Evolutionary conservation across 30 jellyfish, hydroid and myxozoan genomes (phyloP).

Genomic region (Aurelia coerulea): DNA sequence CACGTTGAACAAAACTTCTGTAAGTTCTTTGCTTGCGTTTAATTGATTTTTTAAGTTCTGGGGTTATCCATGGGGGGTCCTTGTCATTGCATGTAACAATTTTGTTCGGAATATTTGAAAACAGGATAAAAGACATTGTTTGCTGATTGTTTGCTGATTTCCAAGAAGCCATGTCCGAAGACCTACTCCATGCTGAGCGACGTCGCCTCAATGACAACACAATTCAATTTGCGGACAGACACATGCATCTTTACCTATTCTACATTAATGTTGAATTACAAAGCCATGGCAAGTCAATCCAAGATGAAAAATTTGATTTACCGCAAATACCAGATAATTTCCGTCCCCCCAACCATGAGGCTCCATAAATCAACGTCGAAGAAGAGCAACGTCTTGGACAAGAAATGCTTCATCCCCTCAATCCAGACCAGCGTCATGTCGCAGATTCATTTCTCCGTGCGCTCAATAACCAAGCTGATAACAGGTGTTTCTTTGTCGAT

Average conservation of each 20-base stretch:
- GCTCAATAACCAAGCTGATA: background rate
- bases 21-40: too few species aligned
- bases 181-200: background rate
- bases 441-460: slow-evolving; percentile 25
- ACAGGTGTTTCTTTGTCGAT: slow-evolving; percentile 19
- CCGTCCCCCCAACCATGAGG: background rate
- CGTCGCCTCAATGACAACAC: background rate
- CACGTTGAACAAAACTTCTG: too few species aligned
- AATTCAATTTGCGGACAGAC: background rate
- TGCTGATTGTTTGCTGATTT: slow-evolving; percentile 17
- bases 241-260: slow-evolving; percentile 12
- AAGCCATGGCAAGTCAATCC: slow-evolving; percentile 43
- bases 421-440: slow-evolving; percentile 32
- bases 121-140: too few species aligned
- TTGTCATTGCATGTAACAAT: too few species aligned
- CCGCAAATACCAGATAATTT: slow-evolving; percentile 46
- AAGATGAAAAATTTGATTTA: slow-evolving; percentile 27
- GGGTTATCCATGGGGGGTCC: too few species aligned
- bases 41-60: too few species aligned
- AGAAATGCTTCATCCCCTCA: slow-evolving; percentile 10
- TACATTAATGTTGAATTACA: slow-evolving; percentile 11
- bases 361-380: background rate
- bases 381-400: slow-evolving; percentile 24
- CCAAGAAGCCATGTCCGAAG: slow-evolving; percentile 40
- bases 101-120: too few species aligned